Conservation (phyloP, 2,797 vertebrate species). For the Enteromius fasciolatus region DNA sequence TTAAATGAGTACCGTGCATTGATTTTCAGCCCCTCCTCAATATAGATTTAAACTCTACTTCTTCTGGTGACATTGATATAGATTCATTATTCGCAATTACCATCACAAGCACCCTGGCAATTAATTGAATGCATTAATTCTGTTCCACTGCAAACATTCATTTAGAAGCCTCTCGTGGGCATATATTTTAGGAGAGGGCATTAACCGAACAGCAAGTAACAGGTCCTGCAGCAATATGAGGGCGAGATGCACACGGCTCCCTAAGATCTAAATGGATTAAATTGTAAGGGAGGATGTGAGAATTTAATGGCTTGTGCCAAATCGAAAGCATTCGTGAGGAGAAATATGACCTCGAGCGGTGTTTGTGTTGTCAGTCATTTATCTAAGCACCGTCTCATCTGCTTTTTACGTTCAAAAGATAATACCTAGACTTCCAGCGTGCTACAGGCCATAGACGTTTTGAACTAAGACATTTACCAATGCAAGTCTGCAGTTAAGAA, state of each 20-base stretch:
- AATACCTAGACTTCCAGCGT: neutral
- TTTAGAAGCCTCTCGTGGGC: slow-evolving; percentile 42
- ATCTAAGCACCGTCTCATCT: slow-evolving; percentile 11
- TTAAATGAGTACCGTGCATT: slow-evolving; percentile 75
- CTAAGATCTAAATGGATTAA: slow-evolving; percentile 9
- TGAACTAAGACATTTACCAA: slow-evolving; percentile 8
- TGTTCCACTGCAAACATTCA: slow-evolving; percentile 32
- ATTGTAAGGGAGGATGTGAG: neutral
- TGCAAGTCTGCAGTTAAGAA: slow-evolving; percentile 64
- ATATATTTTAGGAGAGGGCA: slow-evolving; percentile 35
- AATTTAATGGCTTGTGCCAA: slow-evolving; percentile 23
- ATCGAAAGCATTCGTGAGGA: neutral
- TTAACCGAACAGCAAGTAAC: slow-evolving; percentile 18
- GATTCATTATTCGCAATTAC: slow-evolving; percentile 70
- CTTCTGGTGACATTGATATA: slow-evolving; percentile 55
- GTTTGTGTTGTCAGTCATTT: slow-evolving; percentile 40
- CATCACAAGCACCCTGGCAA: slow-evolving; percentile 52
- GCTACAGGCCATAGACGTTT: slow-evolving; percentile 28
- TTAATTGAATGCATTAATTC: slow-evolving; percentile 62
- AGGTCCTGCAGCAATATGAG: neutral
- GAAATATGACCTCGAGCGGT: slow-evolving; percentile 7
- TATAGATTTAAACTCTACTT: slow-evolving; percentile 33
- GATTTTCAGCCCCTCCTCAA: slow-evolving; percentile 62
- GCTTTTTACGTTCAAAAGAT: neutral
- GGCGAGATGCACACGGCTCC: neutral